phyloP scores from a whole-genome alignment of 2,113 vertebrate species.

The Dendrocopos noguchii region DNA sequence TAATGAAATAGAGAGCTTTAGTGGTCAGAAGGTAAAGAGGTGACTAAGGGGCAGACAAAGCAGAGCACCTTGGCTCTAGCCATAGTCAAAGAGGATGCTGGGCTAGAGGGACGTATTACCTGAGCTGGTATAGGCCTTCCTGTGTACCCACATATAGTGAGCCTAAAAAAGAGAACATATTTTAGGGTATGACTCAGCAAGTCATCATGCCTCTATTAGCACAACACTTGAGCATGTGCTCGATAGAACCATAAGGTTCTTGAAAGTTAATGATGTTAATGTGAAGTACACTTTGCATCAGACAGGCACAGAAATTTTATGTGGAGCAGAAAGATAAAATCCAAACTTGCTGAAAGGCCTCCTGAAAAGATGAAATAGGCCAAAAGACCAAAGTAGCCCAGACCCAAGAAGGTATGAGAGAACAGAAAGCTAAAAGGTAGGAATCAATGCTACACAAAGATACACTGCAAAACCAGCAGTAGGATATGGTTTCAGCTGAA shows the following conservation, averaged over 20 bases:
- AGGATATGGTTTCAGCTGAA: neutral
- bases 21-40: neutral
- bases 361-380: neutral
- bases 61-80: neutral
- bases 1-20: neutral
- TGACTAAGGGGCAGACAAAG: neutral
- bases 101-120: fast-evolving
- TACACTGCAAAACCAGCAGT: neutral
- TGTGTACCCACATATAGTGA: neutral
- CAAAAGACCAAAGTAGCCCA: neutral
- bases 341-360: neutral
- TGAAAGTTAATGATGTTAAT: slow-evolving; percentile 25
- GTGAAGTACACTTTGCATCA: slow-evolving; percentile 16
- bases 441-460: neutral
- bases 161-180: slow-evolving; percentile 42
- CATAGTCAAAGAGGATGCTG: neutral
- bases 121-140: neutral
- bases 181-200: slow-evolving; percentile 54
- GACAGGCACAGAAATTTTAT: neutral
- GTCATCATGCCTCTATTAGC: slow-evolving; percentile 43
- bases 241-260: slow-evolving; percentile 23
- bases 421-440: neutral
- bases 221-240: slow-evolving; percentile 61
- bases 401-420: neutral
- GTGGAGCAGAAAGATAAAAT: neutral